A percentile compares a stretch with the other conserved stretches of the same genome.
Evolutionary conservation across 2,113 vertebrate species (phyloP).

Genomic region (Phaethon lepturus): DNA sequence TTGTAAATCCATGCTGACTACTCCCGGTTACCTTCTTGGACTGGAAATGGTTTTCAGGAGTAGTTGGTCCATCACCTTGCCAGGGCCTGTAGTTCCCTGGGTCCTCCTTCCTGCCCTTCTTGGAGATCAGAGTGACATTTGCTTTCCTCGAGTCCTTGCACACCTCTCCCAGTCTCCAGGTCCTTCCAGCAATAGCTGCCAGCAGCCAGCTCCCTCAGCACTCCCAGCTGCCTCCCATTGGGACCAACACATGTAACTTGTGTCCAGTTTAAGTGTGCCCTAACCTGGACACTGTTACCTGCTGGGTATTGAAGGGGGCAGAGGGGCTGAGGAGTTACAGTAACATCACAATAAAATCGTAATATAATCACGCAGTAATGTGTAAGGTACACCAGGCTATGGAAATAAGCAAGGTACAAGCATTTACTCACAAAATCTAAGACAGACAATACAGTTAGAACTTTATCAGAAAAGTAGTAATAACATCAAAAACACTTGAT

Average conservation of each 20-base stretch:
- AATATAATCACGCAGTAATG: background rate
- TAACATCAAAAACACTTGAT: background rate
- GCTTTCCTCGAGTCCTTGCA: background rate
- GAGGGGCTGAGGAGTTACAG: background rate
- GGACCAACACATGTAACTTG: fast-evolving
- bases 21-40: background rate
- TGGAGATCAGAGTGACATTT: too few relatives aligned
- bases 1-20: background rate
- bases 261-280: background rate
- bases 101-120: too few relatives aligned
- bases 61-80: background rate
- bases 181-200: too few relatives aligned
- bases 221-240: background rate
- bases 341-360: background rate
- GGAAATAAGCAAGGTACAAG: background rate
- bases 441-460: background rate
- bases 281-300: too few relatives aligned
- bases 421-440: background rate
- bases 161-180: fast-evolving
- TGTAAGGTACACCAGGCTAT: background rate
- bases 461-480: background rate
- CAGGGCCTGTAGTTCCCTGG: background rate
- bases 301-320: fast-evolving
- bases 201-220: background rate
- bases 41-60: background rate